Evolutionary conservation across 1,140 invertebrate species (phyloP).

Genomic region (Drosophila lacertosa): DNA sequence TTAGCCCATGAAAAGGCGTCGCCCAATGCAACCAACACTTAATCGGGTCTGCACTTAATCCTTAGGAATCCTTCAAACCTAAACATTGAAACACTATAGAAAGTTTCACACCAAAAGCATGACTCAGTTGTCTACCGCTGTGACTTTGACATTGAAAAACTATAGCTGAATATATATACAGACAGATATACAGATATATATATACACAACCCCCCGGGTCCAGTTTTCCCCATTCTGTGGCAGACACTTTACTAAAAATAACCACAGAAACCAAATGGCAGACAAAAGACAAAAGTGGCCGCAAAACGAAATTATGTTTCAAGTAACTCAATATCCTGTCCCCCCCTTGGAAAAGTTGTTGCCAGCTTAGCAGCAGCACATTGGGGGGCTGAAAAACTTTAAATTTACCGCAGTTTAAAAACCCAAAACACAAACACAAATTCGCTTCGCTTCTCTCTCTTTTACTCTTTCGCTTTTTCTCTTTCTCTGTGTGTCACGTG

Average conservation of each 20-base stretch:
- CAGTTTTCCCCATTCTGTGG: constrained; percentile 6
- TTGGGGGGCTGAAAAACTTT: constrained; percentile 59
- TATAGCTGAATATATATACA: constrained; percentile 26
- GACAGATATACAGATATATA: background rate
- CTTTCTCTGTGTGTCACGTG: constrained; percentile 52
- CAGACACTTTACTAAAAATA: constrained; percentile 59
- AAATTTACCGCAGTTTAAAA: constrained; percentile 68
- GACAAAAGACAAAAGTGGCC: constrained; percentile 53
- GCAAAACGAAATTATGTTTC: constrained; percentile 76
- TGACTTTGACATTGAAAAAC: constrained; percentile 79
- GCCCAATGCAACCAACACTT: background rate
- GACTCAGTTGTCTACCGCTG: constrained; percentile 49
- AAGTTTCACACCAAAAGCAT: constrained; percentile 43
- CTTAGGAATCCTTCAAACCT: constrained; percentile 1
- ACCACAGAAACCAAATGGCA: constrained; percentile 60
- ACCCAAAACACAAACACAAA: constrained; percentile 30
- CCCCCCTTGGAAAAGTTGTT: constrained; percentile 11
- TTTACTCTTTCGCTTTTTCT: no score
- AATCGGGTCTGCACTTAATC: background rate
- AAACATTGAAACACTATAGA: constrained; percentile 40
- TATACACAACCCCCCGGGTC: background rate
- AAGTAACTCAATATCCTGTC: constrained; percentile 71
- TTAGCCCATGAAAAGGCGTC: background rate
- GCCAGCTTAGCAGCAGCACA: background rate
- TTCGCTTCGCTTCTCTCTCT: constrained; percentile 67